Percentiles rank a stretch among this genome's conserved stretches.
Evolutionary conservation across 2,888 invertebrate species (phyloP).

Genomic region (Drosophila setosimentum): DNA sequence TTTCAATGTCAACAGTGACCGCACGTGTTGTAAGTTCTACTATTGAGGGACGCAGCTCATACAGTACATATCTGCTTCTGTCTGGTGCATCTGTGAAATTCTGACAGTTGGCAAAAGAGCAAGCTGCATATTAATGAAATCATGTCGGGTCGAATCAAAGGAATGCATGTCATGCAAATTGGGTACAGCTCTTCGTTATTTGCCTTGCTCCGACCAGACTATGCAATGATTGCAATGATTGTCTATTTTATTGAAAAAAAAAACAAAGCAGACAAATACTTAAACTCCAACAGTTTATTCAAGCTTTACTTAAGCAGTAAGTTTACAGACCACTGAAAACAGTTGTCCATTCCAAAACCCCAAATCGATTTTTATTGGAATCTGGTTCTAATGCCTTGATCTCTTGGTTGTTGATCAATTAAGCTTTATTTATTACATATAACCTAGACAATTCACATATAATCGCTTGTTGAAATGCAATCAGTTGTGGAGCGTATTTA

Average conservation of each 20-base stretch:
- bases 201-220: background rate
- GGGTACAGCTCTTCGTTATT: background rate
- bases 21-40: slow-evolving; percentile 15
- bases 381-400: background rate
- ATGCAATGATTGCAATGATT: slow-evolving; percentile 6
- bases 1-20: slow-evolving; percentile 34
- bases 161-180: slow-evolving; percentile 29
- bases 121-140: slow-evolving; percentile 53
- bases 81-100: slow-evolving; percentile 20
- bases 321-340: background rate
- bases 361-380: background rate
- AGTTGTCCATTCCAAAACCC: background rate
- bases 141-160: slow-evolving; percentile 19
- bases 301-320: background rate
- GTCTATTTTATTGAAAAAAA: background rate
- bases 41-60: background rate
- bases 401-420: background rate
- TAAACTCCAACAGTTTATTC: background rate
- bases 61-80: background rate
- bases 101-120: slow-evolving; percentile 37
- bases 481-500: slow-evolving; percentile 16
- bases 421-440: background rate
- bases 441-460: background rate
- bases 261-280: background rate
- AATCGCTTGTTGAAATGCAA: background rate